Conservation (phyloP, 2,797 vertebrate species). For the Hybognathus amarus region DNA sequence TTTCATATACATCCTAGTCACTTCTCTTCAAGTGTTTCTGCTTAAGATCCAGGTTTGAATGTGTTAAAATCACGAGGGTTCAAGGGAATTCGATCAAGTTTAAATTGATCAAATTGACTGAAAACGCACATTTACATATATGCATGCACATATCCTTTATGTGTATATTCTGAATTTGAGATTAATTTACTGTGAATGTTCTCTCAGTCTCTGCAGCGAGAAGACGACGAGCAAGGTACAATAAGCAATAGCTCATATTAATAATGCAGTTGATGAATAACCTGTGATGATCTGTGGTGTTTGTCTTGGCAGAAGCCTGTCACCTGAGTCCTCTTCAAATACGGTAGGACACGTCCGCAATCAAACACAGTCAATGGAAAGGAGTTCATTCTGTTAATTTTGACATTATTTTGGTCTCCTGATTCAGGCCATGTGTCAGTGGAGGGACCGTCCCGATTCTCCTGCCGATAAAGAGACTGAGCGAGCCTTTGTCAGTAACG, state of each 20-base stretch:
- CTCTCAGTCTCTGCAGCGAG: neutral
- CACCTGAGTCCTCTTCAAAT: conserved; percentile 15
- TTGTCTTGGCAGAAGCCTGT: conserved; percentile 34
- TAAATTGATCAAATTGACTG: neutral
- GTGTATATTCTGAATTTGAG: neutral
- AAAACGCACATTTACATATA: neutral
- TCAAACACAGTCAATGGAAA: neutral
- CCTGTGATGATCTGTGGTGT: neutral
- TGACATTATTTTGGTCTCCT: neutral
- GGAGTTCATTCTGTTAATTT: neutral
- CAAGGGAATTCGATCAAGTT: neutral
- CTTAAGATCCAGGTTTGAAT: neutral
- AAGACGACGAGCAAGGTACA: conserved; percentile 28
- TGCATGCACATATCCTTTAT: neutral
- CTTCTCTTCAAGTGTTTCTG: neutral
- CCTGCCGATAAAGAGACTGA: conserved; percentile 12
- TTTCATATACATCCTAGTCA: neutral
- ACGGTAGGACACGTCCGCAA: neutral
- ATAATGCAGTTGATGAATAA: neutral
- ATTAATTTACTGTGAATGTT: neutral
- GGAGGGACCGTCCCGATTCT: neutral
- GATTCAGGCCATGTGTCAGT: neutral
- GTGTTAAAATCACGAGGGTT: neutral
- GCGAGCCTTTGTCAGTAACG: conserved; percentile 4
- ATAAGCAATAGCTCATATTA: neutral